Conservation (phyloP, 2,888 invertebrate genomes). For the Alloscopus bannaensis region DNA sequence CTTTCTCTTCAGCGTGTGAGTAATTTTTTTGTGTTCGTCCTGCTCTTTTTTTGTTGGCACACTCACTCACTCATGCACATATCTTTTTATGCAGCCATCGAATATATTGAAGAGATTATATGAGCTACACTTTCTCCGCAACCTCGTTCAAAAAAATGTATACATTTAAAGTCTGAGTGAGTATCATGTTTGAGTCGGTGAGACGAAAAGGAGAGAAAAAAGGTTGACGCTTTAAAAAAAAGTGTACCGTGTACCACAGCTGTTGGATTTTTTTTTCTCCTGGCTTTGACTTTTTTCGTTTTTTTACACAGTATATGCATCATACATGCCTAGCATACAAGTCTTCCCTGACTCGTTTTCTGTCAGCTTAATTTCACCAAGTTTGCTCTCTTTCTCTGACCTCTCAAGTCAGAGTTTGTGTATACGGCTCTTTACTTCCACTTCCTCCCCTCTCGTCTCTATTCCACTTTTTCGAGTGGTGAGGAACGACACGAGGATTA, state of each 20-base stretch:
- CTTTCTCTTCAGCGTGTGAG: neutral
- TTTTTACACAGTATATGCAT: too few relatives aligned
- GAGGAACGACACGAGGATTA: neutral
- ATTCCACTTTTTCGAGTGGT: conserved; percentile 3
- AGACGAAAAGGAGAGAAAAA: neutral
- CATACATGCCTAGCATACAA: neutral
- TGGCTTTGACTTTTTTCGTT: too few relatives aligned
- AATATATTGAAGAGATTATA: too few relatives aligned
- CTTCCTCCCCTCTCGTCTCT: conserved; percentile 7
- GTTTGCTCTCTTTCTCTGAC: conserved; percentile 29
- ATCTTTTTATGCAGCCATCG: too few relatives aligned
- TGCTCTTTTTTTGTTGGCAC: conserved; percentile 12
- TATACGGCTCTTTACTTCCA: conserved; percentile 17
- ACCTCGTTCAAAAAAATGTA: too few relatives aligned
- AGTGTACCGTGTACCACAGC: too few relatives aligned
- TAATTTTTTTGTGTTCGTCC: neutral
- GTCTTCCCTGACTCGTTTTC: conserved; percentile 21
- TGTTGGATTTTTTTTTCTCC: too few relatives aligned
- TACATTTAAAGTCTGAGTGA: too few relatives aligned
- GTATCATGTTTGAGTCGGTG: neutral
- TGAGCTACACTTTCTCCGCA: too few relatives aligned
- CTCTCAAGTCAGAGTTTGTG: too few relatives aligned
- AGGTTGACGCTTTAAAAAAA: too few relatives aligned
- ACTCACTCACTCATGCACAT: neutral
- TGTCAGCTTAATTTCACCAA: conserved; percentile 48